A percentile compares a stretch with the other conserved stretches of the same genome.
Conservation (phyloP, 2,797 vertebrate genomes). For the Phalloptychus januarius region DNA sequence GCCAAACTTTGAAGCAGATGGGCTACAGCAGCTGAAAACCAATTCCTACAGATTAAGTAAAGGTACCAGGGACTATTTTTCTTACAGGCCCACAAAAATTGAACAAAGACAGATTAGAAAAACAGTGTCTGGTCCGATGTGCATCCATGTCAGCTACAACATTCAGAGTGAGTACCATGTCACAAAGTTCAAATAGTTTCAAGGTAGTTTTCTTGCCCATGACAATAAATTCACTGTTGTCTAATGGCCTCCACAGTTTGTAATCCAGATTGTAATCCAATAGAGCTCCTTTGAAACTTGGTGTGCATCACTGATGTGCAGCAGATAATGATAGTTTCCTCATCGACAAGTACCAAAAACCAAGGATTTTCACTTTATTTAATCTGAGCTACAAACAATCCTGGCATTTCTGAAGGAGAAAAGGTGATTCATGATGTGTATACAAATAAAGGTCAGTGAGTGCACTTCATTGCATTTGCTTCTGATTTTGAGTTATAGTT, state of each 20-base stretch:
- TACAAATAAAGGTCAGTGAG: background rate
- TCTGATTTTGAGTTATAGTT: background rate
- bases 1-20: background rate
- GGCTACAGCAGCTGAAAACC: background rate
- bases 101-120: background rate
- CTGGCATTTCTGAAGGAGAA: background rate
- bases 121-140: background rate
- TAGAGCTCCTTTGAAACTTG: background rate
- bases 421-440: background rate
- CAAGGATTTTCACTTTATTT: background rate
- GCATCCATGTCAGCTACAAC: background rate
- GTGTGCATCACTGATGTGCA: background rate
- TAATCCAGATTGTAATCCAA: background rate
- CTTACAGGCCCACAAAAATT: background rate
- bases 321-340: background rate
- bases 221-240: background rate
- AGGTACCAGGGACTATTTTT: background rate
- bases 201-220: background rate
- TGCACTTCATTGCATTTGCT: background rate
- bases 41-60: background rate
- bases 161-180: background rate
- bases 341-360: background rate
- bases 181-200: background rate
- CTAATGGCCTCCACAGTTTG: background rate
- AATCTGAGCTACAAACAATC: background rate